Conservation (phyloP, 1,140 invertebrate genomes). For the Drepana arcuata region DNA sequence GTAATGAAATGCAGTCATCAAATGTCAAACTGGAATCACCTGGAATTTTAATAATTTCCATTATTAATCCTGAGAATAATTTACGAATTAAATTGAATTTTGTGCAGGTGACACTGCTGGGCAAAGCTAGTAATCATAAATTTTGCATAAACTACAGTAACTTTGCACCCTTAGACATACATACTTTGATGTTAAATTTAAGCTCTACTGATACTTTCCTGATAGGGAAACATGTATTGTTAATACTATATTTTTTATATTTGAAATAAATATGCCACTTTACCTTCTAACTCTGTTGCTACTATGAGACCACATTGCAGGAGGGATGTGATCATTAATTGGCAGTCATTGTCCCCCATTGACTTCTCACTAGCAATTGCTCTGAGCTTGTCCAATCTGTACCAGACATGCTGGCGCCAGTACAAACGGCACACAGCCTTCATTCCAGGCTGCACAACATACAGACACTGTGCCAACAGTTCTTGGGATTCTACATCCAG, state of each 20-base stretch:
- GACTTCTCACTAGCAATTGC: neutral
- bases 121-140: too few relatives aligned
- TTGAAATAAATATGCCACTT: neutral
- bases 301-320: neutral
- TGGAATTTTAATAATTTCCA: conserved; percentile 10
- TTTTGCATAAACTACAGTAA: too few relatives aligned
- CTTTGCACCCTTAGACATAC: neutral
- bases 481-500: conserved; percentile 20
- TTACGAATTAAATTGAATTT: neutral
- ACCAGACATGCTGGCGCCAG: conserved; percentile 40
- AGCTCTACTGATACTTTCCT: conserved; percentile 3
- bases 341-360: neutral
- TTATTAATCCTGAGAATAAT: neutral
- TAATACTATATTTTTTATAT: neutral
- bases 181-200: neutral
- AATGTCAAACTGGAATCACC: conserved; percentile 23
- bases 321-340: too few relatives aligned
- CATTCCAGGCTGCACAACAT: conserved; percentile 23
- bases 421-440: conserved; percentile 40
- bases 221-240: neutral
- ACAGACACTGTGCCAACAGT: conserved; percentile 14
- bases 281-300: neutral
- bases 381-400: conserved; percentile 11
- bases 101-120: too few relatives aligned
- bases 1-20: conserved; percentile 25